Conservation (phyloP, 2,113 vertebrate species). For the Riparia riparia region DNA sequence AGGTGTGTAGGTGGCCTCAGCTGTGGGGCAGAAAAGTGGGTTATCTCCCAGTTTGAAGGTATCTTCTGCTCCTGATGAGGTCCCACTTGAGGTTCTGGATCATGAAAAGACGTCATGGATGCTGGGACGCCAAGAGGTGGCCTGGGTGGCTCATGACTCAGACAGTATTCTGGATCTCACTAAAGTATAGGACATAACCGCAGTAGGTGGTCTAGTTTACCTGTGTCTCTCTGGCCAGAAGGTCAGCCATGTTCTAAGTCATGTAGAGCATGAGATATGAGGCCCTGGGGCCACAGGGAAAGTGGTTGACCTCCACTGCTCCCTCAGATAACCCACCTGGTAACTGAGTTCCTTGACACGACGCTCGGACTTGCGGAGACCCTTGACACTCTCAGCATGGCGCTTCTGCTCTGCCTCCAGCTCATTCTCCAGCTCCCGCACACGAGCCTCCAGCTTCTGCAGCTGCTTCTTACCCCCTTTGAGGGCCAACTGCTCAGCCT, state of each 20-base stretch:
- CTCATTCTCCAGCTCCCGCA: constrained; percentile 89
- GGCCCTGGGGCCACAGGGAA: too few species aligned
- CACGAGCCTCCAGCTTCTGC: constrained; percentile 89
- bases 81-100: neutral
- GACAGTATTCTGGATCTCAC: neutral
- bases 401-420: constrained; percentile 89
- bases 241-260: neutral
- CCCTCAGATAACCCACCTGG: constrained; percentile 34
- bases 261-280: neutral
- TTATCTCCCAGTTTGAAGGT: neutral
- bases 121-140: fast-evolving
- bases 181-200: fast-evolving
- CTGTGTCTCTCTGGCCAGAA: fast-evolving
- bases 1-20: too few species aligned
- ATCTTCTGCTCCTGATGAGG: neutral
- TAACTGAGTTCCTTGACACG: constrained; percentile 88
- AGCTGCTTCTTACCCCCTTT: constrained; percentile 89
- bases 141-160: neutral
- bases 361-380: constrained; percentile 90
- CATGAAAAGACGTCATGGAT: neutral
- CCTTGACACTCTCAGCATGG: constrained; percentile 84
- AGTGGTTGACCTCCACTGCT: fast-evolving
- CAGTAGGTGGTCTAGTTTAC: neutral
- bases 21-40: neutral
- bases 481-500: constrained; percentile 87